Base-by-base conservation (phyloP, 1,140 invertebrate genomes). In the Rhopalosiphum maidis region DNA sequence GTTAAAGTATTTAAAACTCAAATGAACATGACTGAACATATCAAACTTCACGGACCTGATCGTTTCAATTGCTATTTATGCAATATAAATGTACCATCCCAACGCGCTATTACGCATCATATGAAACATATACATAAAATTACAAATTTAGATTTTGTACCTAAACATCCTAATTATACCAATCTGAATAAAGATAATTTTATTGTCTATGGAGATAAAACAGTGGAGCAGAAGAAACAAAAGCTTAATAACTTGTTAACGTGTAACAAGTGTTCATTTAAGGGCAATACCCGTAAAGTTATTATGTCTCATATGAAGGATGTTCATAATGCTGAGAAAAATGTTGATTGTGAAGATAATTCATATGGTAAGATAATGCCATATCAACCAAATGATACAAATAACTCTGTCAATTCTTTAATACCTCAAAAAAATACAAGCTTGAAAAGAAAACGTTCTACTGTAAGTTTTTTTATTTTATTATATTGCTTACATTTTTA, bases 1-100 rank as follows among this genome's bases (percentile, higher is more conserved):
- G 18, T 8, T 15, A 93, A 85, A 93, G 25, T n/a, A 41, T 93
- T 93, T 37, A 93, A 85, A 86, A 93, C n/a, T 86, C 0, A 11
- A 37, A 22, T 83, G 7, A 37, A 85, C 54, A 25, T 93, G 6
- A 43, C 23, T 55, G 91, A 93, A 86, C 91, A 93, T 43, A 5
- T 85, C 30, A 54, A 54, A 55, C 77, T 85, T 51, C 91, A 93
- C 55, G 91, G 91, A 25, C 91, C 91, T 51, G 48, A 93, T 55
- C 82, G 91, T 54, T 93, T 93, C 22, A 93, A 30, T n/a, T 93
- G 91, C 15, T 86, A 2, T 22, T 51, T 54, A 25, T 93, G 91
- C 35, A 41, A 43, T 41, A 21, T 85, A 0, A 41, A 43, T 22
- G 5, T 86, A 23, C 48, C 91, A 86, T 85, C 91, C 9, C 22